Evolutionary conservation across 2,888 invertebrate genomes (phyloP), one percentile per base, ranked within the genome.

Genomic region (Plusia festucae): DNA sequence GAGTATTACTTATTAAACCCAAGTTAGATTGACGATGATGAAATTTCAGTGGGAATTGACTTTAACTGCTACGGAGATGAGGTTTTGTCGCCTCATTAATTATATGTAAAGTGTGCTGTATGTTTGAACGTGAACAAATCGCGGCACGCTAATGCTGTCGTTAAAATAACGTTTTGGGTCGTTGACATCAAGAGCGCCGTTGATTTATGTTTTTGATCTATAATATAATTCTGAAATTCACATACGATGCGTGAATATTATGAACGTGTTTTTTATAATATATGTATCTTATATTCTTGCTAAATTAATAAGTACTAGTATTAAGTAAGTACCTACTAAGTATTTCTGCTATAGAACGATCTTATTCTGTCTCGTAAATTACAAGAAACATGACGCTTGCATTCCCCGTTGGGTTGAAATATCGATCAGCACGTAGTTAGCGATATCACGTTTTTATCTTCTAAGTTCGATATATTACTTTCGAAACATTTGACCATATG

Each of bases 21-120:
- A 88, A 90, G 89, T 91, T 91, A 90, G 91, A 93, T 91, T 93
- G 94, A 93, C 94, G 93, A 95, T 95, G 94, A 94, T 93, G 94
- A 91, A 94, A 94, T 94, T 94, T 94, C 94, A 90, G 85, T 93
- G 94, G 94, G 94, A 94, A 92, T 95, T 93, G 92, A 92, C 92
- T 93, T 88, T 89, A 91, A 91, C 90, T 91, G 90, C 88, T 87
- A 86, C 82, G 79, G 88, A 90, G 90, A 93, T 92, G 91, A 90
- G 90, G 90, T 91, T 93, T 90, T 90, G 89, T 89, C 86, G 86
- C 78, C 80, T 88, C 88, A 90, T 93, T 90, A 91, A 91, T 91
- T 90, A 92, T 91, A 83, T 81, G 83, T 73, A 82, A 82, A 84
- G 76, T 82, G 68, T 73, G 65, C 68, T 79, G 78, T 79, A 69